Evolutionary conservation across 2,888 invertebrate species (phyloP).

Genomic region (Heliconius charithonia): DNA sequence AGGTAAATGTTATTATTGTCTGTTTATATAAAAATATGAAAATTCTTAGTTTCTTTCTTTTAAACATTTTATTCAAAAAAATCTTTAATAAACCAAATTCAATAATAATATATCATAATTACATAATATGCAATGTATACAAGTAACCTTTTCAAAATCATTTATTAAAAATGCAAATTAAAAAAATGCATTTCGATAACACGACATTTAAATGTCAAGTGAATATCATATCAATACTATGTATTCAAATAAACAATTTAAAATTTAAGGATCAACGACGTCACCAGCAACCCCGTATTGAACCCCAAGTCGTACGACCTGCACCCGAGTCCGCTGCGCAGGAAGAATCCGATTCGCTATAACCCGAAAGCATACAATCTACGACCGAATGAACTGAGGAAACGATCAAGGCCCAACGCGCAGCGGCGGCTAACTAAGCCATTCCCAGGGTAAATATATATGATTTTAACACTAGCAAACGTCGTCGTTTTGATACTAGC

Average conservation of each 20-base stretch:
- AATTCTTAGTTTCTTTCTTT: too few species aligned
- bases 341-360: constrained; percentile 52
- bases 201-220: constrained; percentile 4
- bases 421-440: constrained; percentile 69
- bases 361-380: constrained; percentile 53
- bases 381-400: constrained; percentile 66
- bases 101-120: too few species aligned
- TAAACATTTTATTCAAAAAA: not conserved
- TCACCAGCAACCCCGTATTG: constrained; percentile 63
- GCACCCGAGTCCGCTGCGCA: constrained; percentile 58
- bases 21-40: too few species aligned
- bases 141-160: not conserved
- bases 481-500: too few species aligned
- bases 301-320: constrained; percentile 74
- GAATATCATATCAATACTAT: not conserved
- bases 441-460: constrained; percentile 70
- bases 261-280: constrained; percentile 60
- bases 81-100: too few species aligned
- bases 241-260: not conserved
- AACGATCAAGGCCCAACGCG: constrained; percentile 59
- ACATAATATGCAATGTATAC: too few species aligned
- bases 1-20: constrained; percentile 9
- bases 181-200: not conserved
- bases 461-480: not conserved
- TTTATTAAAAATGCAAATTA: not conserved